These are phyloP conservation scores for Sclerodermus sp. DNA, from an alignment of 2,888 invertebrate genomes.

Conservation along the genomic window DNA sequence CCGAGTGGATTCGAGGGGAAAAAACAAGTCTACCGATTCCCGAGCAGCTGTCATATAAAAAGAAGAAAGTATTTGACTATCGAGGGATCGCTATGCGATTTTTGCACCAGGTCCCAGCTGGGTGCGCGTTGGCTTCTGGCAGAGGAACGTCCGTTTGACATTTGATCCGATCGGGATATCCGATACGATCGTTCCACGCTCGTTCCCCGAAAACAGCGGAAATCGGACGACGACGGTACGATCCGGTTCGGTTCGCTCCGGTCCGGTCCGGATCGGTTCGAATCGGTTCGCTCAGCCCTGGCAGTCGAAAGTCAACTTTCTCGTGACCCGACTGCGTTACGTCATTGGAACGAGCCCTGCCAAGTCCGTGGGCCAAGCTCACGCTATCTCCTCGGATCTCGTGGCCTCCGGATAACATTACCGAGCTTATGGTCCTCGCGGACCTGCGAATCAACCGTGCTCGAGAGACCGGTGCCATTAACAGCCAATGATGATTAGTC, in stretches of 20 bases:
- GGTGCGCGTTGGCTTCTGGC: background rate
- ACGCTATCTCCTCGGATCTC: slow-evolving; percentile 12
- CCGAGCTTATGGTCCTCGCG: background rate
- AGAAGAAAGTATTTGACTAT: no score
- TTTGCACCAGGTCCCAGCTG: no score
- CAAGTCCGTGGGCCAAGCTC: background rate
- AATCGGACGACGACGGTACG: no score
- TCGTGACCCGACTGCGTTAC: slow-evolving; percentile 3
- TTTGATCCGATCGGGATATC: slow-evolving; percentile 9
- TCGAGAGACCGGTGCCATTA: slow-evolving; percentile 20
- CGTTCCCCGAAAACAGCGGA: slow-evolving; percentile 2
- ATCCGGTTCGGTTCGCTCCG: no score
- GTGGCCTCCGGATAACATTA: slow-evolving; percentile 1
- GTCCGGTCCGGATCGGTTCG: slow-evolving; percentile 9
- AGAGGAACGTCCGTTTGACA: slow-evolving; percentile 9
- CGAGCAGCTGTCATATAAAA: no score
- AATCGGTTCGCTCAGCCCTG: no score
- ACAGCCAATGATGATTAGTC: slow-evolving; percentile 29
- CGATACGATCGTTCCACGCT: slow-evolving; percentile 10
- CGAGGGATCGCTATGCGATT: no score
- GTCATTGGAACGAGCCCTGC: slow-evolving; percentile 16
- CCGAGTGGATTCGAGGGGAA: no score
- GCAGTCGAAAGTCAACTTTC: slow-evolving; percentile 20
- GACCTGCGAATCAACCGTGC: slow-evolving; percentile 16
- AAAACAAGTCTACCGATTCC: no score